Conservation (phyloP, 2,797 vertebrate genomes). For the Pangasius mekongensis region DNA sequence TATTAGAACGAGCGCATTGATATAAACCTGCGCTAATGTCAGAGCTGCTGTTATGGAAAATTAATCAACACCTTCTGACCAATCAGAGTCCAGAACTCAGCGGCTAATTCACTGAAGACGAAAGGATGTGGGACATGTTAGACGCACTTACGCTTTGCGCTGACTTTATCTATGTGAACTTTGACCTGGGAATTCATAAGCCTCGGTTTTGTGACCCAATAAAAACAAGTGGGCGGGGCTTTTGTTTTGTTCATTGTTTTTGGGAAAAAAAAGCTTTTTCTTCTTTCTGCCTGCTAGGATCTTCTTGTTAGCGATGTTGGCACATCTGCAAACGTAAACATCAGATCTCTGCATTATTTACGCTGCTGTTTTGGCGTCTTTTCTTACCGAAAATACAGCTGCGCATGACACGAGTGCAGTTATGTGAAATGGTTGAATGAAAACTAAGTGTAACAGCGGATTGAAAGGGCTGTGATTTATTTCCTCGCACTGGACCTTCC, state of each 20-base stretch:
- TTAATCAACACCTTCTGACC: background rate
- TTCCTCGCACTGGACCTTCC: background rate
- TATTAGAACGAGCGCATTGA: background rate
- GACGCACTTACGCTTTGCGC: background rate
- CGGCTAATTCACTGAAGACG: too few relatives aligned
- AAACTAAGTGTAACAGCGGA: background rate
- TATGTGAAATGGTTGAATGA: background rate
- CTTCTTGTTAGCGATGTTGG: background rate
- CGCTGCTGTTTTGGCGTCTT: background rate
- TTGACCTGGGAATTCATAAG: background rate
- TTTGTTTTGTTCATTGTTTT: background rate
- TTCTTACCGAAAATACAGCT: too few relatives aligned
- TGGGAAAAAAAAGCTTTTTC: background rate
- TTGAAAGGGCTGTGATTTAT: conserved; percentile 32
- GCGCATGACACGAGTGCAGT: too few relatives aligned
- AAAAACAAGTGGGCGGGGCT: background rate
- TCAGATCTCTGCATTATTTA: background rate
- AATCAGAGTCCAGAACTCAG: background rate
- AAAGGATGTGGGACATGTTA: background rate
- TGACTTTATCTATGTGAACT: background rate
- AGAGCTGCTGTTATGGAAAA: background rate
- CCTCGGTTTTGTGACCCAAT: background rate
- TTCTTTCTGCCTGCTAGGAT: background rate
- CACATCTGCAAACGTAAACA: background rate
- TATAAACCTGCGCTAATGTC: background rate